Percentiles rank a stretch among this genome's conserved stretches.
Evolutionary conservation across 2,888 invertebrate species (phyloP).

Genomic region (Atethmia centrago): DNA sequence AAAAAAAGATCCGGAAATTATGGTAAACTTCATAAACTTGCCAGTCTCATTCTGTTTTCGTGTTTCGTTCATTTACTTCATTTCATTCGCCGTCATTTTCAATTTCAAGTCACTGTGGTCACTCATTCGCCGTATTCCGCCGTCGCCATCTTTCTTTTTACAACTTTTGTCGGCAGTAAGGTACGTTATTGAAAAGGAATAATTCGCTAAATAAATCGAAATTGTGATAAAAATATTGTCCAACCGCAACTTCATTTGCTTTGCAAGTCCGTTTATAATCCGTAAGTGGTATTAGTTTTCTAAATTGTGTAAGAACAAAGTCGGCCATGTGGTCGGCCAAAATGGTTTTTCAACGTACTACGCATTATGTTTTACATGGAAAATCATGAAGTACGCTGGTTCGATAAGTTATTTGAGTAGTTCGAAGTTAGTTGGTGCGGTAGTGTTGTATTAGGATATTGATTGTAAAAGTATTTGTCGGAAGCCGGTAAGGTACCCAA

Average conservation of each 20-base stretch:
- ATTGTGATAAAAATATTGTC: conserved; percentile 62
- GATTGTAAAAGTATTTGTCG: conserved; percentile 57
- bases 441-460: conserved; percentile 47
- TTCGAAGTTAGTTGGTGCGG: conserved; percentile 50
- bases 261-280: conserved; percentile 52
- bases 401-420: conserved; percentile 42
- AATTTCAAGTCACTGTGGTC: conserved; percentile 55
- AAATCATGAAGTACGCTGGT: conserved; percentile 65
- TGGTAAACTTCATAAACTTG: conserved; percentile 58
- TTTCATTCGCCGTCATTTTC: conserved; percentile 62
- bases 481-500: conserved; percentile 80
- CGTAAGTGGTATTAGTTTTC: conserved; percentile 63
- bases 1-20: conserved; percentile 61
- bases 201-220: conserved; percentile 68
- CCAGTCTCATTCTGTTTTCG: conserved; percentile 51
- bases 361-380: conserved; percentile 85
- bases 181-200: conserved; percentile 81
- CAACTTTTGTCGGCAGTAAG: conserved; percentile 85
- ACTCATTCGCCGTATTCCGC: conserved; percentile 70
- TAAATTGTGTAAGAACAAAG: conserved; percentile 63
- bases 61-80: conserved; percentile 51
- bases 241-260: conserved; percentile 51
- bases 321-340: conserved; percentile 87
- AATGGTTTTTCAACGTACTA: conserved; percentile 82
- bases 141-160: conserved; percentile 89